Base-by-base conservation (phyloP, 2,888 invertebrate species). In the Eurytoma adleriae region DNA sequence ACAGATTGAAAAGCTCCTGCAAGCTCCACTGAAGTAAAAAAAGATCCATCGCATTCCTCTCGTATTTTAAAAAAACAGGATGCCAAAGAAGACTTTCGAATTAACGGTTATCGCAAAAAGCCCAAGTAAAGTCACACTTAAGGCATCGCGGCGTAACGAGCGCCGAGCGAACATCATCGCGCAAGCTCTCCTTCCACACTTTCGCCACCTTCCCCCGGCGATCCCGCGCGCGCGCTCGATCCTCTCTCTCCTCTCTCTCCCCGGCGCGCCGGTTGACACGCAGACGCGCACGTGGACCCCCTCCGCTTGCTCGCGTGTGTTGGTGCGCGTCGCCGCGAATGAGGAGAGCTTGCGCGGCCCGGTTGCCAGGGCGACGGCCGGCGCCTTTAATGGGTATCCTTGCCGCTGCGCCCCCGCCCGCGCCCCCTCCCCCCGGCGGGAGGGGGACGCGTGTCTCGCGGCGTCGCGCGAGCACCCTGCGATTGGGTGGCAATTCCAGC, bases 371-470 rank as follows among this genome's bases (percentile, higher is more conserved):
- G 90, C 88, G 90, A 90, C 87, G 86, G 89, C 0, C 30, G 70
- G 89, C 87, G 87, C 87, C 88, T 90, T 89, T 89, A 88, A 90
- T 89, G 89, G 88, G 89, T 88, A 89, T 89, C 88, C 88, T 88
- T 85, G 57, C 40, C 18, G 12, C 40, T 40, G 16, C 24, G 20
- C 13, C 18, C 68, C 16, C 30, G 61, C 50, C 18, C n/a, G 52
- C 61, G 52, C 40, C 16, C 16, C 5, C 64, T 64, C 24, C n/a
- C n/a, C 30, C 24, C 18, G n/a, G 16, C 64, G n/a, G 40, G 64
- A 18, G 40, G 27, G 62, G 30, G 12, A 16, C 64, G 30, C 64
- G 40, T 48, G 40, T 64, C 40, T 64, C 40, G 40, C 40, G 40
- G 40, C 40, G 5, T 40, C 12, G 59, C 12, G 20, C 20, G 12